Evolutionary conservation across 2,113 vertebrate genomes (phyloP).

Genomic region (Scytalopus superciliaris): DNA sequence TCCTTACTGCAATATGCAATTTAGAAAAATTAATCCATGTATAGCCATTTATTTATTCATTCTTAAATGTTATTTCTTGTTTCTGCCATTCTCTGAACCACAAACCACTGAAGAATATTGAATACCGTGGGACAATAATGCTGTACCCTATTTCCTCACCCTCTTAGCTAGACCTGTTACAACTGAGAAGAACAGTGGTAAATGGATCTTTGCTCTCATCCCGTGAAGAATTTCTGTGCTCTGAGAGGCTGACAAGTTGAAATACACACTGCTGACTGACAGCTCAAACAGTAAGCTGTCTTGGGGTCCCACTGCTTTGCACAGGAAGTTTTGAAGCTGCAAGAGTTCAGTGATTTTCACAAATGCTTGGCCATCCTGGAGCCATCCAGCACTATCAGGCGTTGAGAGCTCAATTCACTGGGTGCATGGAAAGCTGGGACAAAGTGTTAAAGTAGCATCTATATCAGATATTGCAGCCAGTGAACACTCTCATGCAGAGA

Average conservation of each 20-base stretch:
- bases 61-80: background rate
- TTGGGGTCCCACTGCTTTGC: background rate
- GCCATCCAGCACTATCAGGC: background rate
- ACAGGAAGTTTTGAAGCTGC: background rate
- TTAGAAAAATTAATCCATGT: background rate
- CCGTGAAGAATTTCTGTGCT: background rate
- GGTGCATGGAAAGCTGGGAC: background rate
- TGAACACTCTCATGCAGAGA: background rate
- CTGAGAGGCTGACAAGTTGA: background rate
- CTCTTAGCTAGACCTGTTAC: background rate
- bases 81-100: background rate
- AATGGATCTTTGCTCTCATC: background rate
- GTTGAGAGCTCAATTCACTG: background rate
- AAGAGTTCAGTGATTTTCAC: background rate
- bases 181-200: background rate
- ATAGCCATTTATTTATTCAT: background rate
- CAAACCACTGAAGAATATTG: background rate
- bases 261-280: fast-evolving
- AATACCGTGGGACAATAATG: background rate
- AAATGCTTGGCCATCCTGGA: background rate
- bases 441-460: background rate
- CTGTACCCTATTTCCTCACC: background rate
- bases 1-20: background rate
- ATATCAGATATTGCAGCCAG: background rate
- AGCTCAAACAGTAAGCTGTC: background rate